Evolutionary conservation across 2,888 invertebrate genomes (phyloP).

Genomic region (Rotaria magnacalcarata): DNA sequence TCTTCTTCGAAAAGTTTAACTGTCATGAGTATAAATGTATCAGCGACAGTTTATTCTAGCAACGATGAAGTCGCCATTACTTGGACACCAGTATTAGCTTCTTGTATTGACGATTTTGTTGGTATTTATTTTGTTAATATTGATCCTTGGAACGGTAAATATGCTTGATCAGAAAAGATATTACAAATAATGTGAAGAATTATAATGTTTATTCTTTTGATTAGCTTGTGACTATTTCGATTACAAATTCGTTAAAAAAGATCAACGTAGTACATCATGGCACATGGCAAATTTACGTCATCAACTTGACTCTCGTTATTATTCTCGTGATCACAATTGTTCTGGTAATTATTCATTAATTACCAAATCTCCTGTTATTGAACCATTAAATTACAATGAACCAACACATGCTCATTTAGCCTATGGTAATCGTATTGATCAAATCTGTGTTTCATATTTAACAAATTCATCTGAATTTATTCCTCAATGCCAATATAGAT

Average conservation of each 20-base stretch:
- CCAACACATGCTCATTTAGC: neutral
- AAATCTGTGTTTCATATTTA: neutral
- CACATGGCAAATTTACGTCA: neutral
- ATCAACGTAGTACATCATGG: neutral
- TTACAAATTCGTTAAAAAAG: neutral
- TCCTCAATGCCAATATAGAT: neutral
- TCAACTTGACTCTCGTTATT: neutral
- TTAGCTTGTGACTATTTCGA: neutral
- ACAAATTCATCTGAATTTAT: neutral
- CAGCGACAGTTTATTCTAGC: neutral
- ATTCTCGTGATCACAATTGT: neutral
- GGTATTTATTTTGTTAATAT: neutral
- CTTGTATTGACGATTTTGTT: neutral
- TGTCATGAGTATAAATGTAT: neutral
- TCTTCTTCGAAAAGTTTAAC: neutral
- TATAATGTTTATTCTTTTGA: neutral
- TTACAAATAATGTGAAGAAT: too few species aligned
- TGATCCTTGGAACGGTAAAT: neutral
- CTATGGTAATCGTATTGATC: neutral
- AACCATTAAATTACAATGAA: neutral
- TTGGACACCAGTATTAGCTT: neutral
- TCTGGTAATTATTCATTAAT: neutral
- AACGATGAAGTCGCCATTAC: neutral
- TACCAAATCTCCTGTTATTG: neutral
- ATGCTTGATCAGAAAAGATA: too few species aligned